Conservation (phyloP, 2,888 invertebrate genomes). For the Eupsilia transversa region DNA sequence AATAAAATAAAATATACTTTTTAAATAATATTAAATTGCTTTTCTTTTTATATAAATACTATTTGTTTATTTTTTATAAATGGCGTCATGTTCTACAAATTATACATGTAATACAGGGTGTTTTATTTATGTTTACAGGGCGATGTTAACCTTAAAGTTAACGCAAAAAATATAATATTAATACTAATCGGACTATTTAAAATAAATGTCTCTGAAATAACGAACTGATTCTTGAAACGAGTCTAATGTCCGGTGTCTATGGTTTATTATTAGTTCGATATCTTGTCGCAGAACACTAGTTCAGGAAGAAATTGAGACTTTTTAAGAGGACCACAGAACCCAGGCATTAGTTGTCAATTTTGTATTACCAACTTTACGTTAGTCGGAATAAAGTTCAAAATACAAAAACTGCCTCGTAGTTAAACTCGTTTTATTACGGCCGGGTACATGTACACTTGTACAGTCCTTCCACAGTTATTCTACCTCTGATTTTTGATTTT, state of each 20-base stretch:
- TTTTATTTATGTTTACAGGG: not conserved
- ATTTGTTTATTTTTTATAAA: not conserved
- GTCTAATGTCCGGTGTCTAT: not conserved
- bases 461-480: not conserved
- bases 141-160: not conserved
- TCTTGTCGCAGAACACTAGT: not conserved
- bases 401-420: not conserved
- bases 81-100: not conserved
- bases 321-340: no score
- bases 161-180: not conserved
- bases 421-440: not conserved
- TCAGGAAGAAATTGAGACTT: not conserved
- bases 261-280: not conserved
- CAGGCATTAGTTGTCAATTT: not conserved
- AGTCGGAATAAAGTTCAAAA: slow-evolving; percentile 2
- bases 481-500: not conserved
- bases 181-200: no score
- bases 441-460: not conserved
- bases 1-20: not conserved
- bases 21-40: not conserved
- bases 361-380: not conserved
- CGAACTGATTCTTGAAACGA: not conserved
- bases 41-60: not conserved
- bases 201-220: not conserved
- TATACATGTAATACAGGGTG: not conserved